A percentile compares a stretch with the other conserved stretches of the same genome.
These are phyloP conservation scores for Jacana jacana DNA, from an alignment of 2,113 vertebrate genomes.

Conservation along the genomic window DNA sequence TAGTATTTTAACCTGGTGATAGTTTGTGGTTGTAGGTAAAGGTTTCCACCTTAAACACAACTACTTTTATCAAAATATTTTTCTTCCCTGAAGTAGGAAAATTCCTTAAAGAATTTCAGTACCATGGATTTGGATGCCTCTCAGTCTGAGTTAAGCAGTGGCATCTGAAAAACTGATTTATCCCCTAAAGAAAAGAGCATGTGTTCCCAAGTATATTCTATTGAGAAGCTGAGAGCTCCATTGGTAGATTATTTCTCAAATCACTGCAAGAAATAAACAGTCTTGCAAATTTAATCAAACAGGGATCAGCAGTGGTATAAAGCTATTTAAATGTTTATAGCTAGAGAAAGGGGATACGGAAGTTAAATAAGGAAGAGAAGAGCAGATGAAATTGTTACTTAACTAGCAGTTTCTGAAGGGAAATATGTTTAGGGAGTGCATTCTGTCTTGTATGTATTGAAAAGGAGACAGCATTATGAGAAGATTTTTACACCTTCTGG, in stretches of 20 bases:
- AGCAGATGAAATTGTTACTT: slow-evolving; percentile 6
- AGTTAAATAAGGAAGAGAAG: not conserved
- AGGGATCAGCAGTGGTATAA: not conserved
- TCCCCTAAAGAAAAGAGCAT: not conserved
- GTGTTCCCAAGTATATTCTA: not conserved
- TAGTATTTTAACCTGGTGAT: not conserved
- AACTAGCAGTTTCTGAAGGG: slow-evolving; percentile 7
- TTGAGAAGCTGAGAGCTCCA: not conserved
- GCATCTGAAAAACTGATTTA: not conserved
- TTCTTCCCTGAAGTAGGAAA: not conserved
- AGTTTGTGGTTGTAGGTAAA: not conserved
- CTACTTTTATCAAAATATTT: not conserved
- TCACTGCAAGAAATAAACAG: not conserved
- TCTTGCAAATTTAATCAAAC: not conserved
- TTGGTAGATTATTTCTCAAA: not conserved
- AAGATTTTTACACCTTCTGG: slow-evolving; percentile 41
- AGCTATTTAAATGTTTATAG: not conserved
- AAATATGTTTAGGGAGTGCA: slow-evolving; percentile 37
- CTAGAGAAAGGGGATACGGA: not conserved
- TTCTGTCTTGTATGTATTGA: slow-evolving; percentile 43
- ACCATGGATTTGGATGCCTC: not conserved
- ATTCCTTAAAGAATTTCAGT: not conserved
- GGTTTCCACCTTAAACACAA: not conserved
- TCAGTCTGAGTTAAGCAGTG: not conserved
- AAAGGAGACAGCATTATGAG: slow-evolving; percentile 45